Percentiles rank a stretch among this genome's conserved stretches.
Evolutionary conservation across 2,888 invertebrate genomes (phyloP).

Genomic region (Acholoe squamosa): DNA sequence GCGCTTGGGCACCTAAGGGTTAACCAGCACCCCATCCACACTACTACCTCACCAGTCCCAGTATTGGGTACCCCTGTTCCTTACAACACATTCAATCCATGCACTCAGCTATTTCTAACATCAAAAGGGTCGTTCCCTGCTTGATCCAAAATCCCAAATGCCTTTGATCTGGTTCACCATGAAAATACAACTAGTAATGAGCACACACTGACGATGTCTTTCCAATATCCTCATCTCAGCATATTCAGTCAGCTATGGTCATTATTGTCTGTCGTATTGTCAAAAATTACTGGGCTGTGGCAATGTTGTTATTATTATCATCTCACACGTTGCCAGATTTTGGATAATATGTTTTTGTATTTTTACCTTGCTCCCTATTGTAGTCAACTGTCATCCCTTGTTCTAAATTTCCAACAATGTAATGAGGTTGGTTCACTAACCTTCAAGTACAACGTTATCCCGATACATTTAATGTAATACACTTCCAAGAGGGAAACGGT

Average conservation of each 20-base stretch:
- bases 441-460: too few species aligned
- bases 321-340: too few species aligned
- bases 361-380: too few species aligned
- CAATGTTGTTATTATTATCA: too few species aligned
- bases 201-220: background rate
- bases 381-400: too few species aligned
- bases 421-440: too few species aligned
- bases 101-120: background rate
- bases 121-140: background rate
- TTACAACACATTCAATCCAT: background rate
- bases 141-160: background rate
- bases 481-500: too few species aligned
- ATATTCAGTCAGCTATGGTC: background rate
- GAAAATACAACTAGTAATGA: background rate
- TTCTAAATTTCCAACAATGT: too few species aligned
- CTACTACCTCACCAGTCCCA: background rate
- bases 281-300: too few species aligned
- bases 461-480: too few species aligned
- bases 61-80: background rate
- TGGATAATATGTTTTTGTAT: too few species aligned
- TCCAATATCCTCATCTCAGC: background rate
- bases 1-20: too few species aligned
- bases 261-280: slow-evolving; percentile 4
- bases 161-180: background rate
- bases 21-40: background rate